These are phyloP conservation scores for Drosophila elegans DNA, from an alignment of 1,140 invertebrate genomes.

Conservation along the genomic window DNA sequence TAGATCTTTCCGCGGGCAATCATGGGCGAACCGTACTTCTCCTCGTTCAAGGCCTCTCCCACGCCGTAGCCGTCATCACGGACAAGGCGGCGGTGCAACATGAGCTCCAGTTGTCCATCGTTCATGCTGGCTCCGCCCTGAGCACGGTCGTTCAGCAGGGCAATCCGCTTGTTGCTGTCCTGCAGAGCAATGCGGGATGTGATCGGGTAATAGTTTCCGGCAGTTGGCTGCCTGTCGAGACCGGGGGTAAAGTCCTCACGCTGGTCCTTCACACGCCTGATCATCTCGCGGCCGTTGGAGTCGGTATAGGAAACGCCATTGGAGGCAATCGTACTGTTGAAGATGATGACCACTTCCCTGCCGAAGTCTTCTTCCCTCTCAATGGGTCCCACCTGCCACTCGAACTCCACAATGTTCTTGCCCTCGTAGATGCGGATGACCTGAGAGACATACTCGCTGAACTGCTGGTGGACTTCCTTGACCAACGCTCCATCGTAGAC, in stretches of 20 bases:
- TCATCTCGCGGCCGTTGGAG: slow-evolving; percentile 95
- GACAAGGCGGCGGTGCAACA: slow-evolving; percentile 94
- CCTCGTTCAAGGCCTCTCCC: slow-evolving; percentile 96
- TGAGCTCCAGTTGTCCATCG: slow-evolving; percentile 91
- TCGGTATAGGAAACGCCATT: slow-evolving; percentile 95
- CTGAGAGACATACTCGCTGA: slow-evolving; percentile 92
- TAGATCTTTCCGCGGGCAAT: slow-evolving; percentile 93
- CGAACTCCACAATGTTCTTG: slow-evolving; percentile 91
- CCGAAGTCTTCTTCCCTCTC: slow-evolving; percentile 90
- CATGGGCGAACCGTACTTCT: slow-evolving; percentile 90
- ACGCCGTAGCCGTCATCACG: slow-evolving; percentile 97
- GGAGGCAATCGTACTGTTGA: slow-evolving; percentile 88
- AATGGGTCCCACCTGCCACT: slow-evolving; percentile 97
- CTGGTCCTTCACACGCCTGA: slow-evolving; percentile 90
- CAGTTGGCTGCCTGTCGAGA: slow-evolving; percentile 88
- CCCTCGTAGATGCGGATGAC: slow-evolving; percentile 90
- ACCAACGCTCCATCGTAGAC: slow-evolving; percentile 89
- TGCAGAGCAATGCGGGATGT: slow-evolving; percentile 92
- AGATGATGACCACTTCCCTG: slow-evolving; percentile 93
- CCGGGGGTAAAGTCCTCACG: slow-evolving; percentile 90
- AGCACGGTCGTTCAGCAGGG: slow-evolving; percentile 92
- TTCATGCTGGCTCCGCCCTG: slow-evolving; percentile 93
- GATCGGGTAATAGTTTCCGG: slow-evolving; percentile 97
- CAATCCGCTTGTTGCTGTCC: slow-evolving; percentile 86
- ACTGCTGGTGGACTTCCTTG: slow-evolving; percentile 92